Conservation (phyloP, 2,888 invertebrate species). For the Mayetiola destructor region DNA sequence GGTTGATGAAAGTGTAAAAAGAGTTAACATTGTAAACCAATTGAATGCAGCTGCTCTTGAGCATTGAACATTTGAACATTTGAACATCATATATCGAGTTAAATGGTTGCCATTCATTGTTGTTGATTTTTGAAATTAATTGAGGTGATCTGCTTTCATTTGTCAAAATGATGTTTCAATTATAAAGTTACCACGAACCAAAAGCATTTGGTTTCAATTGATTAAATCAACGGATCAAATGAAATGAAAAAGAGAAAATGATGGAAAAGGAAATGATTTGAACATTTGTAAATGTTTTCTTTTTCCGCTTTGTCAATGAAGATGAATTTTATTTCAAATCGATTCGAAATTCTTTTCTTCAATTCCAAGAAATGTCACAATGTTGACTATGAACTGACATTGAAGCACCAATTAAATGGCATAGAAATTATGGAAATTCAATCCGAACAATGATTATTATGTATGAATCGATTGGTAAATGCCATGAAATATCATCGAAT, state of each 20-base stretch:
- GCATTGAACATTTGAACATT: no score
- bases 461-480: no score
- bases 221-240: constrained; percentile 1
- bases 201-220: neutral
- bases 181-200: constrained; percentile 1
- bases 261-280: neutral
- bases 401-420: constrained; percentile 8
- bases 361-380: constrained; percentile 9
- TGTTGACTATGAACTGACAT: constrained; percentile 13
- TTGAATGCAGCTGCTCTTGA: constrained; percentile 10
- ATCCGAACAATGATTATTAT: neutral
- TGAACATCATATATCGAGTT: no score
- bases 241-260: neutral
- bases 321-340: no score
- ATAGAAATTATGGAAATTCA: no score
- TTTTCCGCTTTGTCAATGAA: no score
- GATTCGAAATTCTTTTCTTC: no score
- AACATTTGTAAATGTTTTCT: neutral
- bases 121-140: neutral
- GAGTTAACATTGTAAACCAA: constrained; percentile 3
- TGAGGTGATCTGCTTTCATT: neutral
- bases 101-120: neutral
- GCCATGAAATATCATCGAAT: no score
- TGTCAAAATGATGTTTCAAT: neutral
- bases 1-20: neutral